Conservation (phyloP, 2,888 invertebrate genomes). For the Rhogogaster chlorosoma region DNA sequence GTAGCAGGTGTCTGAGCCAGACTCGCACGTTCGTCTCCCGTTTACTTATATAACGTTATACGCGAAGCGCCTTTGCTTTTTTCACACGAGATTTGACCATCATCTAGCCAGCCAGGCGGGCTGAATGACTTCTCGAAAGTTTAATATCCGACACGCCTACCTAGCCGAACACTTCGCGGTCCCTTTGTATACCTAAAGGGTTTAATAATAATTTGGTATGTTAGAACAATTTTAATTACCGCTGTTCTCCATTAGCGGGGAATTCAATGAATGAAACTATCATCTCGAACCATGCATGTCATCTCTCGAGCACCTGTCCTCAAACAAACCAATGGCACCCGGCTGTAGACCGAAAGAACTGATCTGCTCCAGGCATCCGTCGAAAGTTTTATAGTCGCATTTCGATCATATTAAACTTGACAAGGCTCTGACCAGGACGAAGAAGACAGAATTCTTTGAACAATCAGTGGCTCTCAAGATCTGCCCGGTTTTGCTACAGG, state of each 20-base stretch:
- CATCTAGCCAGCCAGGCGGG: neutral
- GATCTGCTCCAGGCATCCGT: neutral
- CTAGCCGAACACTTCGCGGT: slow-evolving; percentile 32
- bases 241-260: slow-evolving; percentile 3
- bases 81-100: slow-evolving; percentile 1
- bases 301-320: slow-evolving; percentile 46
- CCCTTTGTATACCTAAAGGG: slow-evolving; percentile 48
- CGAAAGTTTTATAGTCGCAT: neutral
- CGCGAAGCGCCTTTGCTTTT: slow-evolving; percentile 12
- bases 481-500: neutral
- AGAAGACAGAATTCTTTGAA: slow-evolving; percentile 34
- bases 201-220: slow-evolving; percentile 44
- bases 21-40: neutral
- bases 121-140: slow-evolving; percentile 36
- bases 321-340: neutral
- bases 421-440: neutral
- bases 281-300: slow-evolving; percentile 40
- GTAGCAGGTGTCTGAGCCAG: slow-evolving; percentile 24
- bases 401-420: slow-evolving; percentile 1
- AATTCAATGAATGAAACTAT: slow-evolving; percentile 36
- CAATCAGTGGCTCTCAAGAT: slow-evolving; percentile 38
- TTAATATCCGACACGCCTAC: slow-evolving; percentile 43
- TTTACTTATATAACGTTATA: slow-evolving; percentile 15
- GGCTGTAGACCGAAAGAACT: neutral
- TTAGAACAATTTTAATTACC: slow-evolving; percentile 50